A percentile compares a stretch with the other conserved stretches of the same genome.
phyloP scores from a whole-genome alignment of 2,888 invertebrate species.

The Coelinius sp. region DNA sequence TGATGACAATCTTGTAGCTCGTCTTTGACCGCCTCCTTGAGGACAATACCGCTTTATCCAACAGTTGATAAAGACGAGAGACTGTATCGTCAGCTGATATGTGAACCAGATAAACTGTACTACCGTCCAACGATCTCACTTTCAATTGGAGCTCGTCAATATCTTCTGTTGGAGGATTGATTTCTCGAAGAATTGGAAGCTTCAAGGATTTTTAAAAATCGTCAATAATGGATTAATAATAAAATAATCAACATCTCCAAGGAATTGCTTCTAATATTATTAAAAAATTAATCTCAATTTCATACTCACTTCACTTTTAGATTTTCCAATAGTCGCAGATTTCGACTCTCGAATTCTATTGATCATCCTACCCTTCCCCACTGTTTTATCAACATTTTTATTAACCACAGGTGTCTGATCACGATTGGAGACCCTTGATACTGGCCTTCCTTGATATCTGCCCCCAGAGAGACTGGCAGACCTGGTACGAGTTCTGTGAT shows the following conservation, averaged over 20 bases:
- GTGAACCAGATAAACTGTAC: slow-evolving; percentile 61
- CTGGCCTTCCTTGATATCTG: slow-evolving; percentile 43
- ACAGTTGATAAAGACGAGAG: slow-evolving; percentile 58
- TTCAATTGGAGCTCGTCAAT: slow-evolving; percentile 58
- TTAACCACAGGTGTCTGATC: slow-evolving; percentile 33
- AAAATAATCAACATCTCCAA: slow-evolving; percentile 12
- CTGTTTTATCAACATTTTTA: slow-evolving; percentile 31
- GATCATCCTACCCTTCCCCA: slow-evolving; percentile 37
- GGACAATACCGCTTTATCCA: slow-evolving; percentile 57
- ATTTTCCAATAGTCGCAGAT: slow-evolving; percentile 49
- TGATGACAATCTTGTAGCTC: slow-evolving; percentile 61
- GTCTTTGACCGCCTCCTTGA: slow-evolving; percentile 44
- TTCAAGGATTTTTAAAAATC: slow-evolving; percentile 41
- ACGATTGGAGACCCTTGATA: slow-evolving; percentile 42
- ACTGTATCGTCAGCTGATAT: slow-evolving; percentile 60
- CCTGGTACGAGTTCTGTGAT: slow-evolving; percentile 52
- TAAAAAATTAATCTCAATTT: background rate
- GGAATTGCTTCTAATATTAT: background rate
- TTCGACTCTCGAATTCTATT: slow-evolving; percentile 40
- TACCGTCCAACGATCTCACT: slow-evolving; percentile 61
- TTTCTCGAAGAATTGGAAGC: slow-evolving; percentile 58
- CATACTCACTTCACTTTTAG: slow-evolving; percentile 45
- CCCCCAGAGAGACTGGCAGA: slow-evolving; percentile 55
- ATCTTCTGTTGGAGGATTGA: slow-evolving; percentile 59
- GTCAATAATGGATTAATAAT: background rate